Evolutionary conservation across 2,797 vertebrate genomes (phyloP).

Genomic region (Coreius guichenoti): DNA sequence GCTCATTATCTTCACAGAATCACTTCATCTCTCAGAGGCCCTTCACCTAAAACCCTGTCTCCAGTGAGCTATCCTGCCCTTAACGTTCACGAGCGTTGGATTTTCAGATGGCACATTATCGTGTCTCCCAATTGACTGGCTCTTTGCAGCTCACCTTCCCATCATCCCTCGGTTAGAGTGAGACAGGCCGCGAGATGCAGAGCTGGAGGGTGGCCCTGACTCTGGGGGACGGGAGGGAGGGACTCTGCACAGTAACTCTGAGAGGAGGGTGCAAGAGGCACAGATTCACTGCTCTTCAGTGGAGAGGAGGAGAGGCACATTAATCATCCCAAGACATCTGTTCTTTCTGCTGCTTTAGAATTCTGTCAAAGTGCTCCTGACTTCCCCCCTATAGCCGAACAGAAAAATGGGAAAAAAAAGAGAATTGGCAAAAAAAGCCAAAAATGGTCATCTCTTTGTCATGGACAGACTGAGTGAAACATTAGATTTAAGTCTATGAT

Average conservation of each 20-base stretch:
- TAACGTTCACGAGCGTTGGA: neutral
- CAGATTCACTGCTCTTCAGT: constrained; percentile 70
- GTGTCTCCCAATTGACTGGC: neutral
- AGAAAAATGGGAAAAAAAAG: constrained; percentile 24
- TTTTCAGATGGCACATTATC: constrained; percentile 30
- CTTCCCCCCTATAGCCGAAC: constrained; percentile 31
- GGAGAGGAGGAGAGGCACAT: constrained; percentile 74
- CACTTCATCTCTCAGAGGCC: constrained; percentile 23
- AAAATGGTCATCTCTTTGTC: constrained; percentile 66
- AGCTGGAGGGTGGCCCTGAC: constrained; percentile 36
- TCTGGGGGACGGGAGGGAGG: constrained; percentile 66
- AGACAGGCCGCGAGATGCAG: neutral
- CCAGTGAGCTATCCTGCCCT: neutral
- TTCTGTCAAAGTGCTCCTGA: constrained; percentile 74
- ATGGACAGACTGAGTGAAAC: constrained; percentile 69
- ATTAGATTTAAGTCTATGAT: constrained; percentile 64
- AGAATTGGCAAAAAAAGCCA: constrained; percentile 44
- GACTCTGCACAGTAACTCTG: constrained; percentile 50
- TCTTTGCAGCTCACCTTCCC: constrained; percentile 27
- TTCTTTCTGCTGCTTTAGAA: constrained; percentile 79
- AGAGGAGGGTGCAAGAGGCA: constrained; percentile 67
- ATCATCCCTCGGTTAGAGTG: constrained; percentile 23
- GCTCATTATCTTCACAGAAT: constrained; percentile 30
- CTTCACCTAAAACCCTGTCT: constrained; percentile 19
- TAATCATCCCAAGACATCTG: constrained; percentile 83